Conservation (phyloP, 2,888 invertebrate species). For the Dichetophora obliterata region DNA sequence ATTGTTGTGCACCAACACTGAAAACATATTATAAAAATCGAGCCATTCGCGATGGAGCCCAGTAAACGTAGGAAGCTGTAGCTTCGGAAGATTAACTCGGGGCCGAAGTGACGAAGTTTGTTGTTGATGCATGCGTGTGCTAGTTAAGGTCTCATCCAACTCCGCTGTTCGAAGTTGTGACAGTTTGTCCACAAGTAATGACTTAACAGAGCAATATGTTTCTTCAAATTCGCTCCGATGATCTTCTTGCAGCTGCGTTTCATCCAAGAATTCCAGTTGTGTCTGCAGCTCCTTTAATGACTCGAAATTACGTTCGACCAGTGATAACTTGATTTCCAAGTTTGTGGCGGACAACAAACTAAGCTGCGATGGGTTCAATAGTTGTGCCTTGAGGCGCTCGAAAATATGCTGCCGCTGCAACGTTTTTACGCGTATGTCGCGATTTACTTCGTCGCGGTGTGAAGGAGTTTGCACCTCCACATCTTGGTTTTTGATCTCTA, state of each 20-base stretch:
- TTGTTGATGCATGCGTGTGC: neutral
- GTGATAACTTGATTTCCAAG: neutral
- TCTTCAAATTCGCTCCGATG: neutral
- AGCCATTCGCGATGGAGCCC: slow-evolving; percentile 14
- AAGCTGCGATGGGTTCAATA: neutral
- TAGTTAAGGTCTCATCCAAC: neutral
- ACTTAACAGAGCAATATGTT: neutral
- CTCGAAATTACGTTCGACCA: neutral
- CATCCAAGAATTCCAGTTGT: neutral
- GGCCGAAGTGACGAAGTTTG: neutral
- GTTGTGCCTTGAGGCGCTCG: neutral
- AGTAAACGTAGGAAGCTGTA: slow-evolving; percentile 13
- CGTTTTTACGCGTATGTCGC: neutral
- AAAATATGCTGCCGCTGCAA: neutral
- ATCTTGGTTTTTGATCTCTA: no score
- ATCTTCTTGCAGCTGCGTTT: slow-evolving; percentile 2
- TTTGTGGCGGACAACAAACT: neutral
- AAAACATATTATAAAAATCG: slow-evolving; percentile 28
- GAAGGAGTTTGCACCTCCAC: no score
- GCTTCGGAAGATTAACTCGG: slow-evolving; percentile 10
- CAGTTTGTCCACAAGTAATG: neutral
- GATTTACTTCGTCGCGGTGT: no score
- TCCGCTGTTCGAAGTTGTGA: neutral
- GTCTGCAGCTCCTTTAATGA: neutral
- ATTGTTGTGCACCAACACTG: slow-evolving; percentile 19